Evolutionary conservation across 2,888 invertebrate genomes (phyloP), one percentile per base, ranked within the genome.

Genomic region (Lacanobia wlatinum): DNA sequence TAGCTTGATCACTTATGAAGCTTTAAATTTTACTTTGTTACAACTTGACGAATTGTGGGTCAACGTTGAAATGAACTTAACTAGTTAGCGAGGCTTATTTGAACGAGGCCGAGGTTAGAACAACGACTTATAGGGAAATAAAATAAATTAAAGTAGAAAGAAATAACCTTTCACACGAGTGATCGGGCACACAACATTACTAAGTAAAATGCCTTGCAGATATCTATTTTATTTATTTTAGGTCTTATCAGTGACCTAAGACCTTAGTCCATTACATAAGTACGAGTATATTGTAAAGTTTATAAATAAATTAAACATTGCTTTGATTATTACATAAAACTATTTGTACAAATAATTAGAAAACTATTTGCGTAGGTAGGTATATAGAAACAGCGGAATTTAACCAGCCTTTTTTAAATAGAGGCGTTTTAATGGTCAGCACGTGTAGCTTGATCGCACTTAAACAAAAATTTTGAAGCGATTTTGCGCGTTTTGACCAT

Each of bases 231-330:
- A 43, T 50, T 28, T 18, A 28, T 55, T 28, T 40, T 10, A 12
- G 16, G 12, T 46, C 14, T 75, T 77, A 75, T 75, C 74, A 56
- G 28, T 75, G 61, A 69, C 55, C 40, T 70, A 2, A 50, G 60
- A 74, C 60, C 48, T 69, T 23, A 40, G 3, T 14, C 16, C 2
- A 28, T 28, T 28, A 28, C 34, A 34, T 34, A 6, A 3, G 34
- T 34, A 34, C 34, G 14, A 8, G 6, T 38, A 9, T 38, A 14
- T 46, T 46, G 1, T 18, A 40, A 58, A 34, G 1, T n/a, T 62
- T 50, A 5, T 28, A 46, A 18, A n/a, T n/a, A n/a, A n/a, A n/a
- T n/a, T n/a, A n/a, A n/a, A n/a, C n/a, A n/a, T n/a, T n/a, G n/a
- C n/a, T n/a, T n/a, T n/a, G n/a, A n/a, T n/a, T n/a, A n/a, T n/a